Conservation (phyloP, 2,113 vertebrate species). For the rat (Rattus norvegicus) region DNA sequence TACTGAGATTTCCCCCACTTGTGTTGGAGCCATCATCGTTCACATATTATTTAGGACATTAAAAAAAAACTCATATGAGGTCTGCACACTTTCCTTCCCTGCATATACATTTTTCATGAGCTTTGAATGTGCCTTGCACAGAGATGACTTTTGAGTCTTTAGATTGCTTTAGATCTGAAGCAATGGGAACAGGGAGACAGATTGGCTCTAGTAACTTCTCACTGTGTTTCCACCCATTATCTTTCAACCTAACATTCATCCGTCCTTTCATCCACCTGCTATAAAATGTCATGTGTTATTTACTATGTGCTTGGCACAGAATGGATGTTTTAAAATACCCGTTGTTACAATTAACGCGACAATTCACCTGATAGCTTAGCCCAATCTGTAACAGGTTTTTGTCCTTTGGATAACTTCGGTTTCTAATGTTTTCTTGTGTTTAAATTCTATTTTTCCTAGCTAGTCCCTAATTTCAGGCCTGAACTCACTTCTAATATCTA, state of each 20-base stretch:
- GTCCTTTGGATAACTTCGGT: background rate
- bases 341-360: background rate
- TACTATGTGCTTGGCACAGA: background rate
- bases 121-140: background rate
- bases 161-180: slow-evolving; percentile 10
- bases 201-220: background rate
- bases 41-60: background rate
- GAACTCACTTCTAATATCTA: background rate
- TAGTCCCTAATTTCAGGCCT: background rate
- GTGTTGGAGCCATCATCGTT: background rate
- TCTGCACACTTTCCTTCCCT: background rate
- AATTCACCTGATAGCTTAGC: background rate
- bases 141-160: background rate
- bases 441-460: background rate
- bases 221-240: background rate
- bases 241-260: background rate
- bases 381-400: background rate
- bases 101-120: background rate
- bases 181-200: background rate
- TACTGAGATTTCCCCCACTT: background rate
- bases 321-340: background rate
- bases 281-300: background rate
- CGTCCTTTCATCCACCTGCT: background rate
- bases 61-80: background rate
- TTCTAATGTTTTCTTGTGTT: background rate